Evolutionary conservation across 1,140 invertebrate genomes (phyloP).

Genomic region (Atopsyche davidsoni): DNA sequence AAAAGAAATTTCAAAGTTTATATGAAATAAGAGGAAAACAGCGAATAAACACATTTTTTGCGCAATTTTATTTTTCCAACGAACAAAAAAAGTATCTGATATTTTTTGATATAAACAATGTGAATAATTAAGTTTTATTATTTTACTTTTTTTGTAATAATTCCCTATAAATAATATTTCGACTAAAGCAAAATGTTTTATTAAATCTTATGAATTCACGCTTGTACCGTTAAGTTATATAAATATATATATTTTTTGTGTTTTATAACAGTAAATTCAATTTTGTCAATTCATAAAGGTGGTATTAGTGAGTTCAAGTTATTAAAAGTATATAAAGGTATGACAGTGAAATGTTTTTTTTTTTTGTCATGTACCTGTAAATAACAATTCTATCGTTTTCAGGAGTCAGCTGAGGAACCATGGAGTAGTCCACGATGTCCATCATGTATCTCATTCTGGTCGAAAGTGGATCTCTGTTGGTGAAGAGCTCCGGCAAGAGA

Average conservation of each 20-base stretch:
- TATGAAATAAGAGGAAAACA: too few relatives aligned
- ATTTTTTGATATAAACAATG: too few relatives aligned
- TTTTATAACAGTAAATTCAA: neutral
- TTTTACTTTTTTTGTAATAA: neutral
- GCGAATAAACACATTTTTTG: too few relatives aligned
- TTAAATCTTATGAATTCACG: too few relatives aligned
- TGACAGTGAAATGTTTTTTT: neutral
- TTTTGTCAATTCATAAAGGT: neutral
- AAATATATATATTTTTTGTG: neutral
- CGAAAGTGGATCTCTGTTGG: conserved; percentile 37
- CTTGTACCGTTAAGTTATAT: too few relatives aligned
- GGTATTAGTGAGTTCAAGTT: too few relatives aligned
- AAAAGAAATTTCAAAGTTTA: too few relatives aligned
- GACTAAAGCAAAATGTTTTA: neutral
- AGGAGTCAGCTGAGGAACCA: conserved; percentile 12
- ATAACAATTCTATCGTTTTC: conserved; percentile 18
- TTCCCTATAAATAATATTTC: neutral
- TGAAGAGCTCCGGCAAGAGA: conserved; percentile 43
- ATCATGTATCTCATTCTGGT: conserved; percentile 30
- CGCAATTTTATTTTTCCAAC: too few relatives aligned
- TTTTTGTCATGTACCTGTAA: conserved; percentile 10
- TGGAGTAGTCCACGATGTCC: conserved; percentile 1
- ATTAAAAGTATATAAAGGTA: neutral
- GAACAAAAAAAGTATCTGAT: too few relatives aligned
- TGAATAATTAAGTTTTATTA: too few relatives aligned